phyloP scores from a whole-genome alignment of 2,113 vertebrate species.

The Dasypus novemcinctus region DNA sequence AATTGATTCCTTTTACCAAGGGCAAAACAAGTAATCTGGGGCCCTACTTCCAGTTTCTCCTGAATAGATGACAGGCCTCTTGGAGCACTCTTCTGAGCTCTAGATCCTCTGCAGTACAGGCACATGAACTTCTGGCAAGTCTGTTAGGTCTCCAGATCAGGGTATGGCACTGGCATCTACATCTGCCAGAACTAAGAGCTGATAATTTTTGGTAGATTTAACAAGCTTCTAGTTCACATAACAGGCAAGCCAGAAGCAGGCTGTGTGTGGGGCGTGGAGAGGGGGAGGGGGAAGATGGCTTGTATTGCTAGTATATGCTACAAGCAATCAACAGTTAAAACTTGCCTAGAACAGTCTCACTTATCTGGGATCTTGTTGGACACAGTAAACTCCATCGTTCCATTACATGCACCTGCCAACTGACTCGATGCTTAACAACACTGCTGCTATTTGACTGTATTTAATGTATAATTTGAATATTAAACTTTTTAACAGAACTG shows the following conservation, averaged over 20 bases:
- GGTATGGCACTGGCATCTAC: background rate
- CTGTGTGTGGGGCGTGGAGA: background rate
- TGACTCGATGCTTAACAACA: background rate
- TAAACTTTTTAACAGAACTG: slow-evolving; percentile 65
- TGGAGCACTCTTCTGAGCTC: background rate
- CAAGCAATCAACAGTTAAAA: background rate
- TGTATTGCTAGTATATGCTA: background rate
- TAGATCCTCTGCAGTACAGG: background rate
- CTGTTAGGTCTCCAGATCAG: background rate
- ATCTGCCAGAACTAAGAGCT: background rate
- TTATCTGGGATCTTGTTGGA: background rate
- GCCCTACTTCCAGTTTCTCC: background rate
- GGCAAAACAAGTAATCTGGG: slow-evolving; percentile 52
- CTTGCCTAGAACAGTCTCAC: background rate
- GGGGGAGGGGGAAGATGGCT: background rate
- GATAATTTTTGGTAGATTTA: background rate
- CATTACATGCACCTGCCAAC: background rate
- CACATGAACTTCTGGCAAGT: background rate
- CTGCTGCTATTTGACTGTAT: slow-evolving; percentile 21
- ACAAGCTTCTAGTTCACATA: background rate
- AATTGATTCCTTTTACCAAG: slow-evolving; percentile 86
- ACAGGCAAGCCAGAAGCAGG: background rate
- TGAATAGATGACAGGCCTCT: background rate
- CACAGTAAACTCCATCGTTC: fast-evolving
- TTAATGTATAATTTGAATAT: slow-evolving; percentile 47